Evolutionary conservation across 92 coral and sea anemone species (phyloP).

Genomic region (Virgularia gustaviana): DNA sequence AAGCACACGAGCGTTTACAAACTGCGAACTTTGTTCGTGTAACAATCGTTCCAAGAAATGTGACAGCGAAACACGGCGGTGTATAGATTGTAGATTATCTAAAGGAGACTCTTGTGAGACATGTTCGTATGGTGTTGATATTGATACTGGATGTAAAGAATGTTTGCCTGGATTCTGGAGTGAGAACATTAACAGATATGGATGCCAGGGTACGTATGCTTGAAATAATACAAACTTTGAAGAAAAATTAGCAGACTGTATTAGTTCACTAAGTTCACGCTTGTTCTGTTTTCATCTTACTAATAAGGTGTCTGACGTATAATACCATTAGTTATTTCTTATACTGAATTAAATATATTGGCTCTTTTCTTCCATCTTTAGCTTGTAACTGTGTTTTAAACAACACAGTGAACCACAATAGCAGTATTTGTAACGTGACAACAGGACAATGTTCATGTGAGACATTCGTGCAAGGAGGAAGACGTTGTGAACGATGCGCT

Average conservation of each 20-base stretch:
- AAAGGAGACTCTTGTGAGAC: constrained; percentile 67
- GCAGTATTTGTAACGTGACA: constrained; percentile 65
- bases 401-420: constrained; percentile 80
- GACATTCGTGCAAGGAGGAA: constrained; percentile 69
- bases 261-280: no score
- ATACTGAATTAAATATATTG: no score
- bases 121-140: constrained; percentile 77
- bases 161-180: constrained; percentile 73
- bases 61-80: constrained; percentile 69
- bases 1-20: constrained; percentile 37
- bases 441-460: constrained; percentile 81
- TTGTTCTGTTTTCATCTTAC: no score
- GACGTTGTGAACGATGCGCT: constrained; percentile 90
- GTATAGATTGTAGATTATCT: constrained; percentile 77
- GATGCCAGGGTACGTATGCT: constrained; percentile 70
- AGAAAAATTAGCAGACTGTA: no score
- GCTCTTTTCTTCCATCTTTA: constrained; percentile 17
- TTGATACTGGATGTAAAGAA: constrained; percentile 65
- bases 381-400: constrained; percentile 77
- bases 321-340: no score
- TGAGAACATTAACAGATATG: constrained; percentile 54
- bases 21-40: constrained; percentile 71
- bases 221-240: no score
- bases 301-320: no score
- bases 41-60: constrained; percentile 71